A percentile compares a stretch with the other conserved stretches of the same genome.
Conservation (phyloP, 1,140 invertebrate species). For the Varroa destructor region DNA sequence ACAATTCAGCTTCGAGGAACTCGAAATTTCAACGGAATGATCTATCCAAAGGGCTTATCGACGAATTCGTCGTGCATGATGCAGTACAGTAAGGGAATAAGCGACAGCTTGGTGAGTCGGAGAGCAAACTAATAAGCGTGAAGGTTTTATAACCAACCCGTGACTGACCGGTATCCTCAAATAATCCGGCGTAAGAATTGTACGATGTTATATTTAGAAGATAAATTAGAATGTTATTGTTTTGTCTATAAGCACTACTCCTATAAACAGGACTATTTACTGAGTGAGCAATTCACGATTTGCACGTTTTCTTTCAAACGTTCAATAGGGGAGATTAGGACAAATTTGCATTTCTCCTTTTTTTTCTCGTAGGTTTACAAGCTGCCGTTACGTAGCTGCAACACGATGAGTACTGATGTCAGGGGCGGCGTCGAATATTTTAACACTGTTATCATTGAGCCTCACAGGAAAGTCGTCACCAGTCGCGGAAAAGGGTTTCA, state of each 20-base stretch:
- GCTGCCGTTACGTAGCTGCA: constrained; percentile 69
- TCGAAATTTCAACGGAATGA: constrained; percentile 60
- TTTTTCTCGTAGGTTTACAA: constrained; percentile 46
- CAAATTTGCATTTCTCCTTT: no score
- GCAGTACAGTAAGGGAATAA: constrained; percentile 51
- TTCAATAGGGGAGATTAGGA: no score
- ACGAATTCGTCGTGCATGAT: constrained; percentile 72
- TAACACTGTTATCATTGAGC: constrained; percentile 78
- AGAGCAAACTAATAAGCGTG: no score
- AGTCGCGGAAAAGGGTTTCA: constrained; percentile 73
- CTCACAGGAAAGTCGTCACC: constrained; percentile 71
- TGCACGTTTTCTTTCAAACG: no score
- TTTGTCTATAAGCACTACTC: not conserved
- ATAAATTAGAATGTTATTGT: not conserved
- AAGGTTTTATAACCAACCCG: no score
- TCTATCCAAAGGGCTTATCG: constrained; percentile 71
- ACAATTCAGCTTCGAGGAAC: constrained; percentile 37
- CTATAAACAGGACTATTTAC: not conserved
- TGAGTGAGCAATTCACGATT: no score
- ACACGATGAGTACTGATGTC: constrained; percentile 76
- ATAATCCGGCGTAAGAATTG: no score
- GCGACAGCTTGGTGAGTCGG: constrained; percentile 49
- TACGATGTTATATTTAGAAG: no score
- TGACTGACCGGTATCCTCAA: no score
- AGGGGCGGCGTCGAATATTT: constrained; percentile 76